phyloP scores from a whole-genome alignment of 1,140 invertebrate species.

The Drosophila suzukii region DNA sequence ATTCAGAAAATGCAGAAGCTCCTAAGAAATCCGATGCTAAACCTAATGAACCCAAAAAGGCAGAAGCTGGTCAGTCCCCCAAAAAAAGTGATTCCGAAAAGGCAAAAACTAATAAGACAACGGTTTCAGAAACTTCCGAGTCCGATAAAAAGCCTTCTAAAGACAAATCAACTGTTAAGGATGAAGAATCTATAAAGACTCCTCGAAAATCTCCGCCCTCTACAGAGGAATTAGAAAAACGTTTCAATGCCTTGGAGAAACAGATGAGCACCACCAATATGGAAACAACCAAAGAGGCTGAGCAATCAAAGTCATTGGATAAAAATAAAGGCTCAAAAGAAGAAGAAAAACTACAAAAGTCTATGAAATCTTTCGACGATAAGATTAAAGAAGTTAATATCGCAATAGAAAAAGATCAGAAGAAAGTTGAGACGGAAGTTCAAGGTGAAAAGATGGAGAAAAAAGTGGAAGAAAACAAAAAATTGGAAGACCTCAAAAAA shows the following conservation, averaged over 20 bases:
- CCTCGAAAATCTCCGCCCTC: constrained; percentile 65
- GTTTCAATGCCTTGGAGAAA: constrained; percentile 74
- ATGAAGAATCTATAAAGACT: background rate
- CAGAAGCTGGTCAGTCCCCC: background rate
- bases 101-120: background rate
- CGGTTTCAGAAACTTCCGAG: background rate
- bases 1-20: background rate
- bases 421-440: background rate
- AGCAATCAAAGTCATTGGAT: constrained; percentile 7
- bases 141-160: background rate
- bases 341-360: constrained; percentile 10
- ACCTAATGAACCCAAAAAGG: background rate
- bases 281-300: constrained; percentile 20
- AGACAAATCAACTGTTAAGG: background rate
- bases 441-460: background rate
- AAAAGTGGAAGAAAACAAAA: constrained; percentile 4
- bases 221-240: constrained; percentile 77
- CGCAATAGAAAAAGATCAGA: constrained; percentile 9
- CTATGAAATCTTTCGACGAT: constrained; percentile 45
- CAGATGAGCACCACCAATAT: constrained; percentile 56
- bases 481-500: background rate
- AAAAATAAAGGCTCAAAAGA: constrained; percentile 5
- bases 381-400: constrained; percentile 45
- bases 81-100: constrained; percentile 2
- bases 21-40: background rate